Evolutionary conservation across 1,140 invertebrate genomes (phyloP), one percentile per base, ranked within the genome.

Genomic region (Sarcophaga peregrina): DNA sequence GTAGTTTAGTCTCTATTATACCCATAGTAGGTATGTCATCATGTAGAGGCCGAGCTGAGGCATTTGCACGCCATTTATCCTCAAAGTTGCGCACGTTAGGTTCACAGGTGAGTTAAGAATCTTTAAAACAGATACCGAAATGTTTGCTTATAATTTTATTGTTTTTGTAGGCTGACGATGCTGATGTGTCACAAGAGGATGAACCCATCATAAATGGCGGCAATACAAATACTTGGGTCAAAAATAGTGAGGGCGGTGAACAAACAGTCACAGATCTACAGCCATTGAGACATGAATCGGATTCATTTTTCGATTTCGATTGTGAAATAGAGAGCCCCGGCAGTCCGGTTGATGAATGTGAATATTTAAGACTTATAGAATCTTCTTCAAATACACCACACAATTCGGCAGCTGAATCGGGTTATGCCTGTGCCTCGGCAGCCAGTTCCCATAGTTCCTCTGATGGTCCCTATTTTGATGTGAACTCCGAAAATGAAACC

Each of bases 11-110:
- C 52, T 87, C 88, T 76, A 87, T 90, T 52, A 88, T 90, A 86
- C 89, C 90, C 83, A 87, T 85, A 83, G 85, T 90, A 85, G 87
- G 89, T 81, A 94, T 94, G 92, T 95, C 94, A 88, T 96, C 94
- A 89, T 96, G 95, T 88, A 93, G 95, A 72, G 94, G 94, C 48
- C 92, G 95, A 81, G 95, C 95, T 17, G 95, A 96, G 87, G 94
- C 95, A 62, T 95, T 96, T 87, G 95, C 95, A 75, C 91, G 94
- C 82, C 93, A 94, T 86, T 91, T 96, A 81, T 95, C 96, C 85
- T 93, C 93, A 46, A 93, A 95, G 83, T 91, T 96, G 81, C 93
- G 93, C 83, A 94, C 94, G 68, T 91, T 96, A 80, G 94, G 93
- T 17, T 89, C 92, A 73, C 91, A 93, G 76, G 90, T 90, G 80